Evolutionary conservation across 2,797 vertebrate genomes (phyloP).

Genomic region (Ataeniobius toweri): DNA sequence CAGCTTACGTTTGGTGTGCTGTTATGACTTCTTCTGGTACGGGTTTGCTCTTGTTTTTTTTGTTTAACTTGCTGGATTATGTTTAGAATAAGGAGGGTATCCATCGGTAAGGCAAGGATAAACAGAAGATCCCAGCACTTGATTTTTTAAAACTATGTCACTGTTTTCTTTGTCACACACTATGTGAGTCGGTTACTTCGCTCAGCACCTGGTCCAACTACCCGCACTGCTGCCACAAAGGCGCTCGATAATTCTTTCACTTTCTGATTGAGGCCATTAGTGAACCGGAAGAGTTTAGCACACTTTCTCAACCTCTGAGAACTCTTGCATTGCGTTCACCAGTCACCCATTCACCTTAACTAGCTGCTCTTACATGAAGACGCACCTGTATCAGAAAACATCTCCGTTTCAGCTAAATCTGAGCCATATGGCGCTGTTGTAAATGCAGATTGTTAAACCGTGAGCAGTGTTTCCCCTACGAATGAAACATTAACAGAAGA

Average conservation of each 20-base stretch:
- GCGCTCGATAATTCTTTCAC: conserved; percentile 27
- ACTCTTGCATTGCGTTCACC: conserved; percentile 25
- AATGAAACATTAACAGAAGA: too few species aligned
- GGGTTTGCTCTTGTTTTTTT: neutral
- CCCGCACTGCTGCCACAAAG: neutral
- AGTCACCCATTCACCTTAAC: neutral
- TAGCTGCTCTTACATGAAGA: neutral
- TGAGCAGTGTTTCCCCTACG: neutral
- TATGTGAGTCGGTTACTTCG: conserved; percentile 5
- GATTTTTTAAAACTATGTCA: neutral
- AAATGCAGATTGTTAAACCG: conserved; percentile 1
- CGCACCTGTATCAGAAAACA: neutral
- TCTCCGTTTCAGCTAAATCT: conserved; percentile 1
- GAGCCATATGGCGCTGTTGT: conserved; percentile 4
- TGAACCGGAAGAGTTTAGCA: neutral
- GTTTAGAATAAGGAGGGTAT: neutral
- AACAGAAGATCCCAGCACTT: neutral
- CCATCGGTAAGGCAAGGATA: neutral
- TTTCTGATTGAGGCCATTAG: conserved; percentile 30
- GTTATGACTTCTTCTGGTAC: neutral
- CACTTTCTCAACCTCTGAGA: conserved; percentile 2
- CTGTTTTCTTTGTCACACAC: conserved; percentile 13
- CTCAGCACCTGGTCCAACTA: neutral
- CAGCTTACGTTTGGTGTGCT: conserved; percentile 7
- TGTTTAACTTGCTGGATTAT: conserved; percentile 1